Percentiles rank a stretch among this genome's conserved stretches.
Conservation (phyloP, 2,888 invertebrate species). For the Falcaria lacertinaria region DNA sequence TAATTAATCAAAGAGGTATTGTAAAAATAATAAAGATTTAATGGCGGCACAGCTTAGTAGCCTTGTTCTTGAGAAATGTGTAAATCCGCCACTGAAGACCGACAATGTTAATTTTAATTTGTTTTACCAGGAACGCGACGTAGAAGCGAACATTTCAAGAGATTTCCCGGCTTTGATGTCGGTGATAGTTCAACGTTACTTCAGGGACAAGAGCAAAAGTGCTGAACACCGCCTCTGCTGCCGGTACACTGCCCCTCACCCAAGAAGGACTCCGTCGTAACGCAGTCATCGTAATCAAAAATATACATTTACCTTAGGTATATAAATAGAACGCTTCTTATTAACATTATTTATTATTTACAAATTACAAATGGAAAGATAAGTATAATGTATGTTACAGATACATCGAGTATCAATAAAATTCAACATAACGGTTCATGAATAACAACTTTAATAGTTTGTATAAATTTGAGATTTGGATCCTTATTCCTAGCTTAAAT, state of each 20-base stretch:
- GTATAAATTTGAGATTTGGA: no score
- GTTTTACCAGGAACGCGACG: slow-evolving; percentile 51
- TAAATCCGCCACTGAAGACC: no score
- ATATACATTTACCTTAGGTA: neutral
- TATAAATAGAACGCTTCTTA: neutral
- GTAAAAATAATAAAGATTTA: no score
- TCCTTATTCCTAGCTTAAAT: no score
- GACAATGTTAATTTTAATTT: no score
- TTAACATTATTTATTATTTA: neutral
- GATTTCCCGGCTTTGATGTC: slow-evolving; percentile 80
- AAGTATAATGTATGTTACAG: neutral
- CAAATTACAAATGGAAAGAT: neutral
- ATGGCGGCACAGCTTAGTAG: no score
- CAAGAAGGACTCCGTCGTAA: neutral
- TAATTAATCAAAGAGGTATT: no score
- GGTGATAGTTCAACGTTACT: slow-evolving; percentile 81
- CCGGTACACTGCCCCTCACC: neutral
- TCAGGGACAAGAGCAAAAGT: slow-evolving; percentile 63
- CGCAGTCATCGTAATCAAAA: no score
- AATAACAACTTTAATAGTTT: no score
- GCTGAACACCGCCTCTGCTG: neutral
- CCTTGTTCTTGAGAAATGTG: no score
- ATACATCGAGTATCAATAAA: no score
- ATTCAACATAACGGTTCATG: no score
- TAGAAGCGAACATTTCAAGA: slow-evolving; percentile 47